Base-by-base conservation (phyloP, 2,888 invertebrate species). In the Trilocha varians region DNA sequence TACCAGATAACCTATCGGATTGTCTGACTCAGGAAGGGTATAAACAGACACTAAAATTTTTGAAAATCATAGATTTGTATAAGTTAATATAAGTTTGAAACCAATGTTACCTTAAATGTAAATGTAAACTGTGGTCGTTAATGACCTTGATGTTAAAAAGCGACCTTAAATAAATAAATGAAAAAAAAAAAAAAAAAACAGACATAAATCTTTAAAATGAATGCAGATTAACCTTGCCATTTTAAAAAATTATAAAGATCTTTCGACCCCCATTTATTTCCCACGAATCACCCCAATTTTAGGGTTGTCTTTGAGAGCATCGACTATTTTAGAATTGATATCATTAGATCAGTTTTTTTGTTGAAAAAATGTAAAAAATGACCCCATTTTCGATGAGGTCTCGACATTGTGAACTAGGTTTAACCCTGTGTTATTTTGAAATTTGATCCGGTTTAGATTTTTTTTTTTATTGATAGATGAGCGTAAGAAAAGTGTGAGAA, bases 381-480 rank as follows among this genome's bases (percentile, higher is more conserved):
- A 84, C 82, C 83, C 82, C 68, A 70, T 75, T 72, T 55, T 52
- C 78, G 80, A 82, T 80, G 82, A 83, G 83, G 83, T 83, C 78
- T 55, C 70, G 79, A 78, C 74, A 77, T 58, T 68, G 76, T 70
- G 78, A 78, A 74, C 77, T 66, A 55, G 60, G 70, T 64, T 75
- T 78, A 80, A 82, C 80, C 80, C 74, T 60, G 65, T 60, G 62
- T 55, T 65, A 64, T 78, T 80, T 70, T 71, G 84, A 74, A 79
- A 85, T 82, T 72, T 69, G 82, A 85, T 84, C 70, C 58, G 63
- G 67, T 73, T 66, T 50, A 49, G 50, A 49, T 43, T 47, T 45
- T 55, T 36, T 42, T 52, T 55, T 58, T 61, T 57, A 40, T 48
- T 5, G 32, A n/a, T 3, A 32, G 25, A 17, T 18, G 32, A 32